Conservation (phyloP, 2,113 vertebrate genomes). For the Leptobrachium leishanense region DNA sequence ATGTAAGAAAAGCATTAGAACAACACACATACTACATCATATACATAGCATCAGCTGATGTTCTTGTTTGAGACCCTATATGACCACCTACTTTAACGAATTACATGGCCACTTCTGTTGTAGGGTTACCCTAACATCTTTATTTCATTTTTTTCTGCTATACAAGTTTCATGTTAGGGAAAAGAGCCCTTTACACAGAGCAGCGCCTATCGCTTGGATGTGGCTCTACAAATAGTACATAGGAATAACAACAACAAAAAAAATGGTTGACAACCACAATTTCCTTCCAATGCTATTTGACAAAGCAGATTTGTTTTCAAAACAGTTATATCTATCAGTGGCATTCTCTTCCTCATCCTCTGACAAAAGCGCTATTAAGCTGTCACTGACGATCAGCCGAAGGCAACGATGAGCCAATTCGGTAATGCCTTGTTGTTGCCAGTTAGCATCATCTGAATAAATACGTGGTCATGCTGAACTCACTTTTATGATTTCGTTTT, state of each 20-base stretch:
- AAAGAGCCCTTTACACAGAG: too few species aligned
- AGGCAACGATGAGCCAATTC: conserved; percentile 52
- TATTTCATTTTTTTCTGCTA: too few species aligned
- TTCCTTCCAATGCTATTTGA: conserved; percentile 49
- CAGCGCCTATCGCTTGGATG: too few species aligned
- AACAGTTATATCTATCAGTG: conserved; percentile 64
- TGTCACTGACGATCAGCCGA: conserved; percentile 56
- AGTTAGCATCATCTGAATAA: conserved; percentile 55
- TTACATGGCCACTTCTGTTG: too few species aligned
- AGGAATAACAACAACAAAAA: not conserved
- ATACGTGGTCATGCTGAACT: conserved; percentile 1
- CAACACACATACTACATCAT: too few species aligned
- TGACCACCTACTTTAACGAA: too few species aligned
- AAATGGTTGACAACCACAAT: conserved; percentile 53
- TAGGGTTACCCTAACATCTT: too few species aligned
- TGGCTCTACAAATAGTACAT: too few species aligned
- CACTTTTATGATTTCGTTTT: conserved; percentile 49
- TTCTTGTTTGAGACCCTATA: too few species aligned
- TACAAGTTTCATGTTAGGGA: too few species aligned
- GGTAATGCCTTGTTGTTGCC: conserved; percentile 53
- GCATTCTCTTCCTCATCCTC: conserved; percentile 57
- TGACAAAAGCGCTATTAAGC: conserved; percentile 61
- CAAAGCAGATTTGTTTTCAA: conserved; percentile 63
- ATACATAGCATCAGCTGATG: too few species aligned
- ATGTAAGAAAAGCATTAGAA: too few species aligned